A percentile compares a stretch with the other conserved stretches of the same genome.
phyloP scores from a whole-genome alignment of 2,797 vertebrate species.

The Harpagifer antarcticus region DNA sequence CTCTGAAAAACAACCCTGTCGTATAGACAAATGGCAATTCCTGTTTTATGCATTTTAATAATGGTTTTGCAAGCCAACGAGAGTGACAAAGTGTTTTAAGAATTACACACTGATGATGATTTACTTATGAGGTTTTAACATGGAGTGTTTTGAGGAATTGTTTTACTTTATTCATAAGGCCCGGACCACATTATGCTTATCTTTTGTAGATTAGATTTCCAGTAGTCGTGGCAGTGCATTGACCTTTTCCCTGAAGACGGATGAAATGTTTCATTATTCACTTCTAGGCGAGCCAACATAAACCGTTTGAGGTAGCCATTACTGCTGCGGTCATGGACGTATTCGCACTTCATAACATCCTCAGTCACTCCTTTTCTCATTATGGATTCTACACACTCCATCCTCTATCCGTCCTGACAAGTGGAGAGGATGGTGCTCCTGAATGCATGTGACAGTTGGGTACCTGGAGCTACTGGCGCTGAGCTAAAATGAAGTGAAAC shows the following conservation, averaged over 20 bases:
- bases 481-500: constrained; percentile 54
- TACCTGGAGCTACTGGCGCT: too few relatives aligned
- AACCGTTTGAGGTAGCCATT: not conserved
- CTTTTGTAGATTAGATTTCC: constrained; percentile 12
- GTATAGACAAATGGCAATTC: not conserved
- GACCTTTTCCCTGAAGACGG: constrained; percentile 27
- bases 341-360: constrained; percentile 19
- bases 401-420: constrained; percentile 64
- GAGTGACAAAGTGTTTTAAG: not conserved
- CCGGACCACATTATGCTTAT: constrained; percentile 3
- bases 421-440: constrained; percentile 46
- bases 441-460: constrained; percentile 67
- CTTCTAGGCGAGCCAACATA: not conserved
- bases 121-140: not conserved
- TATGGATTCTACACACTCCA: constrained; percentile 34
- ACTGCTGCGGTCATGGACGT: not conserved
- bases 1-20: not conserved
- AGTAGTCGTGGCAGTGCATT: not conserved
- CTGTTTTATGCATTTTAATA: not conserved
- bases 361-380: constrained; percentile 5
- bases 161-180: too few relatives aligned
- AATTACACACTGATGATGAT: not conserved
- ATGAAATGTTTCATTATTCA: constrained; percentile 31
- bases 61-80: not conserved
- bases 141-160: too few relatives aligned